Conservation (phyloP, 1,140 invertebrate genomes). For the Leptinotarsa texana region DNA sequence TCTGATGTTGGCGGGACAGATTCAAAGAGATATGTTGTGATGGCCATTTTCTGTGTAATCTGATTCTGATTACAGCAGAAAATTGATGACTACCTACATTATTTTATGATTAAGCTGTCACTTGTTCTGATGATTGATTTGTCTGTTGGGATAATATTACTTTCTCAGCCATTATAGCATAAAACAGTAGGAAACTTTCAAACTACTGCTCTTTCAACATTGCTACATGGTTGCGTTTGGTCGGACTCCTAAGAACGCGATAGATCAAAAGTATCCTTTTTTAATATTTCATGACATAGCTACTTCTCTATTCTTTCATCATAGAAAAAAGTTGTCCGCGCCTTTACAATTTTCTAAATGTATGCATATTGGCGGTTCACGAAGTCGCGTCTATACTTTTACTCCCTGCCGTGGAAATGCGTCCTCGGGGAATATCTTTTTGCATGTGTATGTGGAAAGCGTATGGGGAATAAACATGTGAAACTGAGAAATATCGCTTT, state of each 20-base stretch:
- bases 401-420: not conserved
- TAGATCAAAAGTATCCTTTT: not conserved
- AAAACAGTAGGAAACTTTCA: too few relatives aligned
- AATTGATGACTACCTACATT: too few relatives aligned
- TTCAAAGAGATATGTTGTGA: constrained; percentile 72
- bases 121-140: too few relatives aligned
- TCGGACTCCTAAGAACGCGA: too few relatives aligned
- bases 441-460: constrained; percentile 16
- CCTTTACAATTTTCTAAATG: constrained; percentile 3
- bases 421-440: constrained; percentile 23
- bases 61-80: too few relatives aligned
- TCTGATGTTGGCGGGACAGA: constrained; percentile 72
- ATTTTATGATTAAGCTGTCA: too few relatives aligned
- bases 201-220: too few relatives aligned
- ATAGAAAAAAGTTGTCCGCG: not conserved
- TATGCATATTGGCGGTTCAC: constrained; percentile 26
- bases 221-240: too few relatives aligned
- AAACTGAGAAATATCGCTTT: constrained; percentile 14
- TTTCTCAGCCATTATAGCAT: too few relatives aligned
- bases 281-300: not conserved
- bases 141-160: too few relatives aligned
- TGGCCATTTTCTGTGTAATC: constrained; percentile 34
- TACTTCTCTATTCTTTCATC: not conserved
- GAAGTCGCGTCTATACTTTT: constrained; percentile 11
- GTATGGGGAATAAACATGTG: constrained; percentile 15